phyloP scores from a whole-genome alignment of 2,113 vertebrate genomes.

The Syrrhaptes paradoxus region DNA sequence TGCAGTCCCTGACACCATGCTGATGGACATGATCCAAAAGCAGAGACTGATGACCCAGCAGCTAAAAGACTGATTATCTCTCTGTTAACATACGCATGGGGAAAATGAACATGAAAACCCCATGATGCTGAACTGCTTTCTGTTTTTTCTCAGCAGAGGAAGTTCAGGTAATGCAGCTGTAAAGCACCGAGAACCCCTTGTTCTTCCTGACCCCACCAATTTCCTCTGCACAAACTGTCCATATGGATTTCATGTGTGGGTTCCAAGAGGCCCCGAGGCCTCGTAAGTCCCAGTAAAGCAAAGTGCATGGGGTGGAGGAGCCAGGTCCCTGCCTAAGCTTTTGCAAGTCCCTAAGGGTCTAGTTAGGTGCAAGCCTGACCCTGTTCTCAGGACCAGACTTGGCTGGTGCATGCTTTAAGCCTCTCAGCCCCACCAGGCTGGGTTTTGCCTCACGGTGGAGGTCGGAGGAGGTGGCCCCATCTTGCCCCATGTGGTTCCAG shows the following conservation, averaged over 20 bases:
- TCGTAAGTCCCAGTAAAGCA: neutral
- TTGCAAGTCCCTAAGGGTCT: neutral
- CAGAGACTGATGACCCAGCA: neutral
- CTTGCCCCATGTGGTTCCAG: neutral
- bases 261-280: neutral
- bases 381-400: neutral
- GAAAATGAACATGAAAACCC: neutral
- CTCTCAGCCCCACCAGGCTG: neutral
- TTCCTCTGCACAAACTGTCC: neutral
- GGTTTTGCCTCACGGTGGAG: neutral
- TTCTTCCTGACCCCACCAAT: neutral
- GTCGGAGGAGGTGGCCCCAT: neutral
- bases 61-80: neutral
- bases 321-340: neutral
- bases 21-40: neutral
- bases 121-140: neutral
- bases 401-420: neutral
- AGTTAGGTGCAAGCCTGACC: neutral
- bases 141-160: neutral
- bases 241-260: neutral
- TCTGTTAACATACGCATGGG: neutral
- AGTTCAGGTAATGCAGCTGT: neutral
- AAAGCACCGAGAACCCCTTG: neutral
- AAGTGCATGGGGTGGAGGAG: neutral
- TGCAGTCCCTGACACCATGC: neutral